Percentiles rank a stretch among this genome's conserved stretches.
These are phyloP conservation scores for Synanthedon tipuliformis DNA, from an alignment of 2,888 invertebrate species.

Conservation along the genomic window DNA sequence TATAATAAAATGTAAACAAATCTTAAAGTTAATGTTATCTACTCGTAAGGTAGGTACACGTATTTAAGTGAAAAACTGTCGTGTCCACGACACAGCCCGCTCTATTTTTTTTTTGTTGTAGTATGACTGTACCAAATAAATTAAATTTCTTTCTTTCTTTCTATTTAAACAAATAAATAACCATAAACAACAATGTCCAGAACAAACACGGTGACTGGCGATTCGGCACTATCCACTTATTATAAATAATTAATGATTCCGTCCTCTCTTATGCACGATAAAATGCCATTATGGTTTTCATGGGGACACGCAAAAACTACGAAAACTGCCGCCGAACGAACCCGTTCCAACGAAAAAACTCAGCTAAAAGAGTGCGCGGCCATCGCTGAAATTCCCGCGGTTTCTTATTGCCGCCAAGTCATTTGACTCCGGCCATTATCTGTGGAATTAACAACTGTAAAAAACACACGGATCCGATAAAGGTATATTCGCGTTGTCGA, in stretches of 20 bases:
- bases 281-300: constrained; percentile 71
- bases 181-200: constrained; percentile 16
- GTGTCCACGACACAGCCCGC: no score
- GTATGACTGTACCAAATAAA: no score
- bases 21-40: no score
- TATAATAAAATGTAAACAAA: no score
- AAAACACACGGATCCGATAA: constrained; percentile 58
- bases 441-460: constrained; percentile 61
- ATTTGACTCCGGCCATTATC: constrained; percentile 68
- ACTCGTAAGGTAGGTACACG: no score
- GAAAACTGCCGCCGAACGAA: constrained; percentile 54
- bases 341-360: constrained; percentile 51
- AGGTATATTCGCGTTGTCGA: constrained; percentile 51
- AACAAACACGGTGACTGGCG: constrained; percentile 38
- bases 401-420: constrained; percentile 59
- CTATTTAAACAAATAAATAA: no score
- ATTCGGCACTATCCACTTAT: constrained; percentile 63
- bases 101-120: no score
- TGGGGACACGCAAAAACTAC: constrained; percentile 55
- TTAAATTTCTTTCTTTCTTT: no score
- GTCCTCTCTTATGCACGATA: constrained; percentile 66
- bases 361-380: constrained; percentile 60
- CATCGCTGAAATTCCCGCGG: constrained; percentile 65
- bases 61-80: no score
- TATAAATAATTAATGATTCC: constrained; percentile 71